Evolutionary conservation across 2,888 invertebrate species (phyloP).

Genomic region (Ichneumoninae sp.): DNA sequence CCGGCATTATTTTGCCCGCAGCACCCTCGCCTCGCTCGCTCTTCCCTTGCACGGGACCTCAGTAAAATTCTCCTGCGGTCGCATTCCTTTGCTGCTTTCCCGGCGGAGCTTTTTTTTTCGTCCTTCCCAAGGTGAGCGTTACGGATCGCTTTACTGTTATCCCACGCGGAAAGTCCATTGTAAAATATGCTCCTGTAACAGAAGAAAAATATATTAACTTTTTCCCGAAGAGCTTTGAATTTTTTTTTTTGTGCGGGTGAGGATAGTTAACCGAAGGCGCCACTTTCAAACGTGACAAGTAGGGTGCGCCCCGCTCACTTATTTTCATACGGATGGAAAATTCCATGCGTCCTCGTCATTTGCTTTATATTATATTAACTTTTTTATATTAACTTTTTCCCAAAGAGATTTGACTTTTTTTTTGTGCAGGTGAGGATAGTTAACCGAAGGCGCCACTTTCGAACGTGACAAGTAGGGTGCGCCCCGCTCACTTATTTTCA

Average conservation of each 20-base stretch:
- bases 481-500: not conserved
- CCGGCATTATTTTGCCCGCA: conserved; percentile 13
- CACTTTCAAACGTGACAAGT: too few species aligned
- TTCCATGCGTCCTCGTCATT: not conserved
- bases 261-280: not conserved
- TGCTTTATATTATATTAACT: too few species aligned
- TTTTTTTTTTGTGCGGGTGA: not conserved
- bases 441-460: too few species aligned
- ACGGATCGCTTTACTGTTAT: conserved; percentile 11
- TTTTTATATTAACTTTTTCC: not conserved
- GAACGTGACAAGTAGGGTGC: not conserved
- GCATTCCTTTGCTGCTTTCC: conserved; percentile 6
- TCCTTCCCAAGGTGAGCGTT: conserved; percentile 15
- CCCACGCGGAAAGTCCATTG: conserved; percentile 7
- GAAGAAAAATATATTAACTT: not conserved
- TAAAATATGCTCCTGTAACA: not conserved
- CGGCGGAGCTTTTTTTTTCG: conserved; percentile 4
- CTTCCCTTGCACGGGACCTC: not conserved
- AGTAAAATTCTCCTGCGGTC: conserved; percentile 3
- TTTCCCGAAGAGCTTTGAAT: not conserved
- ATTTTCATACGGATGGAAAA: not conserved
- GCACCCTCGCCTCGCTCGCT: conserved; percentile 11
- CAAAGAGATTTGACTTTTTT: not conserved
- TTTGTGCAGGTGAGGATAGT: not conserved
- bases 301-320: not conserved